These are phyloP conservation scores for Crypturellus undulatus DNA, from an alignment of 2,113 vertebrate genomes.

Conservation along the genomic window DNA sequence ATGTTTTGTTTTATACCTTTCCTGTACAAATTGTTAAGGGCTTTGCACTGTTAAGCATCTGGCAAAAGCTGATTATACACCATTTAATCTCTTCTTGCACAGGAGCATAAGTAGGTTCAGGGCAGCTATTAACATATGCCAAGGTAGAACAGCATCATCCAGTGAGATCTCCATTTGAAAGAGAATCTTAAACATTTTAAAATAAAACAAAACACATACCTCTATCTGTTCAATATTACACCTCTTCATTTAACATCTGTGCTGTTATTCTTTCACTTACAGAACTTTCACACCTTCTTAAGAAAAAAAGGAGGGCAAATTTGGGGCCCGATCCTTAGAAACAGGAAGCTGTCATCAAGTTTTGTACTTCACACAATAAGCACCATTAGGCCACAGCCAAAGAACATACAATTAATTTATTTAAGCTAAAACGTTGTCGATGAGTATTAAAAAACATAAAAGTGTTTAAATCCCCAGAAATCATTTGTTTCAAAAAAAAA, in stretches of 20 bases:
- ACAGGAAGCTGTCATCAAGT: not conserved
- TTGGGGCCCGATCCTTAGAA: not conserved
- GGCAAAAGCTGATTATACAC: slow-evolving; percentile 58
- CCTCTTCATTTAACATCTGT: slow-evolving; percentile 64
- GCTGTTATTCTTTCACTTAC: not conserved
- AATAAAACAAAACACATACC: not conserved
- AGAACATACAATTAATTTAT: not conserved
- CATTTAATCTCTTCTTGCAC: slow-evolving; percentile 58
- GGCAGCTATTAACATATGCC: slow-evolving; percentile 63
- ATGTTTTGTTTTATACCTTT: slow-evolving; percentile 57
- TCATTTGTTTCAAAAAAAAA: not conserved
- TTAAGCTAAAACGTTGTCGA: not conserved
- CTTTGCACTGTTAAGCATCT: slow-evolving; percentile 66
- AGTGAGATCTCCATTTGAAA: slow-evolving; percentile 28
- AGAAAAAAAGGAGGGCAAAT: not conserved
- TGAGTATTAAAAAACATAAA: not conserved
- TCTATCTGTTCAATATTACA: slow-evolving; percentile 19
- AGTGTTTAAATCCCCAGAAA: not conserved
- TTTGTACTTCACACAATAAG: not conserved
- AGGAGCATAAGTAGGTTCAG: slow-evolving; percentile 37
- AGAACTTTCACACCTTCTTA: not conserved
- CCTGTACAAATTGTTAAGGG: slow-evolving; percentile 49
- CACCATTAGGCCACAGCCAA: not conserved
- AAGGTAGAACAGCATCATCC: slow-evolving; percentile 51
- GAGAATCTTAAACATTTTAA: slow-evolving; percentile 29